Evolutionary conservation across 2,113 vertebrate genomes (phyloP), one percentile per base, ranked within the genome.

Genomic region (Sitta europaea): DNA sequence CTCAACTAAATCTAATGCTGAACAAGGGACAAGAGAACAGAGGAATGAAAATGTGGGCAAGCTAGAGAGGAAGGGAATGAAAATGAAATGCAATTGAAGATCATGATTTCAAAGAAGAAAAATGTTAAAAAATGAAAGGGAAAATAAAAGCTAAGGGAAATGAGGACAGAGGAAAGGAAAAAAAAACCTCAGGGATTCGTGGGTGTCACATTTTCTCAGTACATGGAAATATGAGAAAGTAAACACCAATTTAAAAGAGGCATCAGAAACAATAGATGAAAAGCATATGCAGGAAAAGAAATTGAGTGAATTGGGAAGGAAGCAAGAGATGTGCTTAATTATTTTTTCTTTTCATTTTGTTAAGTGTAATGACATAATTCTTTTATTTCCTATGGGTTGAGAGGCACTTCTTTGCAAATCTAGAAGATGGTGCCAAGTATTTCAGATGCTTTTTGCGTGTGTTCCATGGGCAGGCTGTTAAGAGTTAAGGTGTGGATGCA

Each of bases 201-300:
- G 31, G 7, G 14, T 33, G 9, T 36, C 48, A 78, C 23, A 54
- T 92, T 88, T 88, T 75, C 62, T 90, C 58, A 70, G 38, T 40
- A 67, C 33, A 66, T 2, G 2, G 43, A 78, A 79, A 72, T 92
- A 85, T 6, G 28, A 81, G 55, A 63, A 94, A 89, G 63, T 65
- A 95, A 94, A 90, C 36, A 86, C 11, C 35, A 75, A 43, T 82
- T 94, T 81, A 61, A 88, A 88, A 96, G 76, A 79, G 25, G n/a
- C 53, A 84, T 68, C 36, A 87, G 81, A 94, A 89, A 78, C 68
- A 89, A 65, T 2, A 77, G 63, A 77, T 91, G 54, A 65, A 92
- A 95, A 79, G 68, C 29, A 58, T 38, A 36, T 65, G n/a, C 53
- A 81, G 59, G 51, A 68, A 33, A 67, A 70, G 48, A 90, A 77